Base-by-base conservation (phyloP, 2,888 invertebrate species). In the Caenorhabditis afra region DNA sequence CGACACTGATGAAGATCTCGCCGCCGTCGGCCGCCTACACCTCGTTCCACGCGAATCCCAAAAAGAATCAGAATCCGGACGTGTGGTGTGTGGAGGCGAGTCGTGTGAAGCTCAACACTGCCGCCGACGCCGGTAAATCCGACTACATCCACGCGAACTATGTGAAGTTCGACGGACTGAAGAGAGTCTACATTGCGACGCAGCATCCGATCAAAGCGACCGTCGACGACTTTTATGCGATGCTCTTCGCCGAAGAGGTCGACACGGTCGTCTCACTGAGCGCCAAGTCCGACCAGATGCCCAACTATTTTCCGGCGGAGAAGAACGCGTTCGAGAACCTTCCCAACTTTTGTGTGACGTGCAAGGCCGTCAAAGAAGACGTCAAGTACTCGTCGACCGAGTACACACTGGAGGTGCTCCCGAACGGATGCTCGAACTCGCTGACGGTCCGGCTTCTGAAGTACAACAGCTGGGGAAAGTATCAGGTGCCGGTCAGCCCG, bases 61-160 rank as follows among this genome's bases (percentile, higher is more conserved):
- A 7, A 4, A 52, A 52, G 52, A 52, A 52, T n/a, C 52, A 29
- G 52, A 23, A 22, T 22, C 29, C 52, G 47, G 81, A 83, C 50
- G 66, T 81, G 23, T 23, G 78, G n/a, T 81, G 81, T 45, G 16
- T 71, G 16, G 83, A 84, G 65, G 68, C 57, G n/a, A 79, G 70
- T 0, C 70, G 84, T 5, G 82, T 85, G 10, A 61, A 75, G 7
- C 64, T 85, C 47, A 62, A 37, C 7, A 49, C 53, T 14, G 68
- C 83, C 20, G 78, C 66, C 14, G 78, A 76, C 11, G 61, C 49
- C 1, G 20, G 71, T 0, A 80, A 82, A 12, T 49, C 47, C 12
- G 85, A 86, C 64, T 85, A 85, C 64, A 84, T 85, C 39, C 85
- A 85, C 53, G 85, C 85, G 16, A 86, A 84, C 62, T 79, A 74